Evolutionary conservation across 2,888 invertebrate species (phyloP).

Genomic region (Mamestra brassicae): DNA sequence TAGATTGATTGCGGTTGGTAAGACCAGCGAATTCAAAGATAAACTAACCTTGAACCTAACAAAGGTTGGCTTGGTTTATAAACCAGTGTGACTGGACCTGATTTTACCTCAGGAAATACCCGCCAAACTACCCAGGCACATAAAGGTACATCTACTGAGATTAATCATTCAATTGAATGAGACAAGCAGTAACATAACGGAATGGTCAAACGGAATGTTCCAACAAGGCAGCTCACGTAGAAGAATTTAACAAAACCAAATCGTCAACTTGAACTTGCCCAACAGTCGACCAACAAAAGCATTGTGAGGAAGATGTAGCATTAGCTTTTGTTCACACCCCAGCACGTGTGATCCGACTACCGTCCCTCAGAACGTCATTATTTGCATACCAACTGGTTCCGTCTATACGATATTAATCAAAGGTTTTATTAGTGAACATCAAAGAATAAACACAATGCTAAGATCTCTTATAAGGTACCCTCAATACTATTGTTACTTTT

Average conservation of each 20-base stretch:
- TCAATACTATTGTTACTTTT: conserved; percentile 91
- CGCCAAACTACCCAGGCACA: conserved; percentile 29
- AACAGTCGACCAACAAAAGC: conserved; percentile 77
- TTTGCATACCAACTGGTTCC: conserved; percentile 90
- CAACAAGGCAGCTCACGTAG: conserved; percentile 48
- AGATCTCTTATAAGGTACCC: conserved; percentile 91
- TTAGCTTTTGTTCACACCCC: conserved; percentile 83
- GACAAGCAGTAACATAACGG: conserved; percentile 34
- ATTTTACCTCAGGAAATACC: conserved; percentile 14
- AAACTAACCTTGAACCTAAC: conserved; percentile 42
- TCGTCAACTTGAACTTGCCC: conserved; percentile 69
- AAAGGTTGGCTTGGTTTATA: conserved; percentile 16
- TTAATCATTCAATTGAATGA: conserved; percentile 48
- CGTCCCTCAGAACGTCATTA: conserved; percentile 85
- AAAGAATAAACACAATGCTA: conserved; percentile 90
- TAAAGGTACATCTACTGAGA: conserved; percentile 40
- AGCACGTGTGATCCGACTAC: conserved; percentile 89
- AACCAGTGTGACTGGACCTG: conserved; percentile 14
- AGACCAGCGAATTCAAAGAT: conserved; percentile 18
- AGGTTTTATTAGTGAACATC: conserved; percentile 91
- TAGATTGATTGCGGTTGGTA: conserved; percentile 6
- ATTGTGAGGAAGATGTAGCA: conserved; percentile 87
- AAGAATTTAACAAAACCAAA: conserved; percentile 67
- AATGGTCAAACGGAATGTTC: conserved; percentile 38
- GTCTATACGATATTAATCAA: conserved; percentile 91